Percentiles rank a stretch among this genome's conserved stretches.
phyloP scores from a whole-genome alignment of 1,140 invertebrate species.

The Trypoxylus dichotomus region DNA sequence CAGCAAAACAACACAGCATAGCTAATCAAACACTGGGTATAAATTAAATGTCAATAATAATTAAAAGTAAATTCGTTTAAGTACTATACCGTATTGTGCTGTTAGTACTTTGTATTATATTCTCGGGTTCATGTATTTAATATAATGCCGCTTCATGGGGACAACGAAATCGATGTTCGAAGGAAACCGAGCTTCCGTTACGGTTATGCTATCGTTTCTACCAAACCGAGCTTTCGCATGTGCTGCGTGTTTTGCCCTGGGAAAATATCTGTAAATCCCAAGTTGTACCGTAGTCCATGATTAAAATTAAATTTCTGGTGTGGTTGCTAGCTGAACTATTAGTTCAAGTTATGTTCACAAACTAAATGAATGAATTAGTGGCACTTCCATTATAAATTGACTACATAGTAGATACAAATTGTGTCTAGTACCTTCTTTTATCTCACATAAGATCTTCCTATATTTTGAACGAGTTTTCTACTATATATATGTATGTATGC shows the following conservation, averaged over 20 bases:
- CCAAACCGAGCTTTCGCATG: conserved; percentile 4
- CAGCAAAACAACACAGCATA: too few species aligned
- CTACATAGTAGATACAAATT: too few species aligned
- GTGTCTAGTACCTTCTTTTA: too few species aligned
- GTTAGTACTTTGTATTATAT: too few species aligned
- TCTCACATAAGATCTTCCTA: too few species aligned
- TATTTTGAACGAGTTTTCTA: too few species aligned
- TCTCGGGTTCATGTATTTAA: background rate
- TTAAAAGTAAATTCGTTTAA: too few species aligned
- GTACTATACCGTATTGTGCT: too few species aligned
- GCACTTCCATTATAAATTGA: too few species aligned
- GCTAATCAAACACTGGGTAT: too few species aligned
- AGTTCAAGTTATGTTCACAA: background rate
- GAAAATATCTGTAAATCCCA: conserved; percentile 11
- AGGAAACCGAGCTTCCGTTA: background rate
- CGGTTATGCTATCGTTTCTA: background rate
- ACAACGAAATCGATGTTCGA: background rate
- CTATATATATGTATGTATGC: too few species aligned
- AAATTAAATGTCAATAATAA: too few species aligned
- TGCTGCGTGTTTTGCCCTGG: background rate
- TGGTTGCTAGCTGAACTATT: background rate
- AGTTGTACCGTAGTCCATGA: background rate
- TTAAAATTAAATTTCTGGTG: conserved; percentile 5
- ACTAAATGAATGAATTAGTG: background rate
- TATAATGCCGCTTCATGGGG: background rate